Conservation (phyloP, 2,113 vertebrate genomes). For the Rhabdornis inornatus region DNA sequence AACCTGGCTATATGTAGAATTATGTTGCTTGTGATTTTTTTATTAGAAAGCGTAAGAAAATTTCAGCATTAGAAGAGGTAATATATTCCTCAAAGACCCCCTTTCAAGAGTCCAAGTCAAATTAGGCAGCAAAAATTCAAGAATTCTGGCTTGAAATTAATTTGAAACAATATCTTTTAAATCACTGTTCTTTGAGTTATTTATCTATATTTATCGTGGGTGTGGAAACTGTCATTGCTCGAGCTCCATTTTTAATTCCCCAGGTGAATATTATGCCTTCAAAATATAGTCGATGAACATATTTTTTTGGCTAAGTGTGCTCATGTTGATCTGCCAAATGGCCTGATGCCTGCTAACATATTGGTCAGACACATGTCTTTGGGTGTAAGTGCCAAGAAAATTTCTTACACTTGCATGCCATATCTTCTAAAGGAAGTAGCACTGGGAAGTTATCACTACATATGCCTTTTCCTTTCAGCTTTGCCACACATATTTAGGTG, state of each 20-base stretch:
- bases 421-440: background rate
- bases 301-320: background rate
- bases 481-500: background rate
- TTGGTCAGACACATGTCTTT: constrained; percentile 34
- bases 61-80: background rate
- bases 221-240: background rate
- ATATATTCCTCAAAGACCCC: background rate
- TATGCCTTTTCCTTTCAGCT: background rate
- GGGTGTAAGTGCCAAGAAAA: background rate
- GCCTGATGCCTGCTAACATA: constrained; percentile 21
- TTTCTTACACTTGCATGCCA: background rate
- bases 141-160: background rate
- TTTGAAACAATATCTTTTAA: background rate
- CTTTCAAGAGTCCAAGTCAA: background rate
- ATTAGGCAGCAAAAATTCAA: background rate
- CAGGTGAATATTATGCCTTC: constrained; percentile 24
- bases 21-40: background rate
- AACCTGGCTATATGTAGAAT: background rate
- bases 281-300: background rate
- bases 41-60: background rate
- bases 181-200: background rate
- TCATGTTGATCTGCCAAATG: constrained; percentile 26
- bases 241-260: background rate
- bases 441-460: background rate
- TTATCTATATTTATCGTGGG: background rate